A percentile compares a stretch with the other conserved stretches of the same genome.
phyloP scores from a whole-genome alignment of 2,797 vertebrate species.

The Luscinia megarhynchos region DNA sequence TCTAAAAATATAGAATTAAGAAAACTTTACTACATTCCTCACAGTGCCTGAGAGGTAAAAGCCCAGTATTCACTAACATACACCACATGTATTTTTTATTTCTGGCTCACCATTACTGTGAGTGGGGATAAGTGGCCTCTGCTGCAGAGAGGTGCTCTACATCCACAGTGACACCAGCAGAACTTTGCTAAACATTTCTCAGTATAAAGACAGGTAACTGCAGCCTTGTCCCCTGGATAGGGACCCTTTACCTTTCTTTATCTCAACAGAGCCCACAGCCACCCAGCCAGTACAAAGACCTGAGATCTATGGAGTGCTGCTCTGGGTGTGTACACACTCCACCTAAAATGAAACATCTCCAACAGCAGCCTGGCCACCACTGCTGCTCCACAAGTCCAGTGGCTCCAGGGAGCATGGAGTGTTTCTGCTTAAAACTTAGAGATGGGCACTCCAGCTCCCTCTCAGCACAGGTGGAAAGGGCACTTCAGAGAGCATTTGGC shows the following conservation, averaged over 20 bases:
- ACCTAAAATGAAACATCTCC: not conserved
- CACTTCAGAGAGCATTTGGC: not conserved
- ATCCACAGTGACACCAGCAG: fast-evolving
- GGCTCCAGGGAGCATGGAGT: not conserved
- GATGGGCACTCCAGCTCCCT: not conserved
- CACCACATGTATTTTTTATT: not conserved
- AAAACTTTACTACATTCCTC: not conserved
- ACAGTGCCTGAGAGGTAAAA: not conserved
- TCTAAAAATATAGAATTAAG: not conserved
- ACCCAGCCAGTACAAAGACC: not conserved
- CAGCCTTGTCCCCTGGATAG: not conserved
- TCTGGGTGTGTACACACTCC: fast-evolving
- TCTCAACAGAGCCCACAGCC: not conserved
- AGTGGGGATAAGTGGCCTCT: not conserved
- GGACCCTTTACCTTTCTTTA: not conserved
- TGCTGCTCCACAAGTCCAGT: not conserved
- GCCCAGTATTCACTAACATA: fast-evolving
- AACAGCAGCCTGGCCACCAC: not conserved
- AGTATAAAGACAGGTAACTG: not conserved
- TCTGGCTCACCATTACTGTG: not conserved
- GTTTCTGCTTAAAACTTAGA: not conserved
- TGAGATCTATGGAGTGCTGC: not conserved
- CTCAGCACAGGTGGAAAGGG: not conserved
- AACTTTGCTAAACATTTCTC: not conserved
- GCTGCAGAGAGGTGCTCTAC: not conserved